A percentile compares a stretch with the other conserved stretches of the same genome.
Conservation (phyloP, 2,797 vertebrate genomes). For the Rhodeus uyekii region DNA sequence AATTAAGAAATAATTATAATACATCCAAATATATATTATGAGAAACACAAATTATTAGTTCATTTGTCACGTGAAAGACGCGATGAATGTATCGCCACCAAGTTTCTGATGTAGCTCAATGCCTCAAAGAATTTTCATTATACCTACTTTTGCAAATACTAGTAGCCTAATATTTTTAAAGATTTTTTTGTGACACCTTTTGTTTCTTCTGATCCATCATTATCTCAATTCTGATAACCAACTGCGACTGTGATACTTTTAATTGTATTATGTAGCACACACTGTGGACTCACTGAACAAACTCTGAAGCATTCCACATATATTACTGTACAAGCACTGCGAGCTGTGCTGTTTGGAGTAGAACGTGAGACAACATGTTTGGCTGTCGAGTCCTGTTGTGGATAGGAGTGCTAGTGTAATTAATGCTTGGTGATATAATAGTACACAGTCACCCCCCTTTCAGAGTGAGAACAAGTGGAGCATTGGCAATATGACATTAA, state of each 20-base stretch:
- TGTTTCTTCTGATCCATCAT: slow-evolving; percentile 6
- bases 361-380: slow-evolving; percentile 78
- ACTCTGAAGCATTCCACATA: slow-evolving; percentile 74
- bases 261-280: slow-evolving; percentile 67
- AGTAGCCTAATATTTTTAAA: not conserved
- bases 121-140: not conserved
- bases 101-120: not conserved
- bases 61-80: not conserved
- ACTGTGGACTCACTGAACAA: slow-evolving; percentile 64
- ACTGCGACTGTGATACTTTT: slow-evolving; percentile 52
- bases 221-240: slow-evolving; percentile 9
- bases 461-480: slow-evolving; percentile 62
- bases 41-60: not conserved
- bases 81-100: not conserved
- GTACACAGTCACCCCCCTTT: slow-evolving; percentile 64
- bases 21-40: not conserved
- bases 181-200: not conserved
- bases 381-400: slow-evolving; percentile 67
- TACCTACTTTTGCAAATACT: not conserved
- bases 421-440: slow-evolving; percentile 76
- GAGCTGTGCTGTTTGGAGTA: slow-evolving; percentile 52
- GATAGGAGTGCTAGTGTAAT: slow-evolving; percentile 73
- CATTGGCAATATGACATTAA: slow-evolving; percentile 65
- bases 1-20: not conserved
- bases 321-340: slow-evolving; percentile 59